A percentile compares a stretch with the other conserved stretches of the same genome.
phyloP scores from a whole-genome alignment of 2,888 invertebrate species.

The Suillia variegata region DNA sequence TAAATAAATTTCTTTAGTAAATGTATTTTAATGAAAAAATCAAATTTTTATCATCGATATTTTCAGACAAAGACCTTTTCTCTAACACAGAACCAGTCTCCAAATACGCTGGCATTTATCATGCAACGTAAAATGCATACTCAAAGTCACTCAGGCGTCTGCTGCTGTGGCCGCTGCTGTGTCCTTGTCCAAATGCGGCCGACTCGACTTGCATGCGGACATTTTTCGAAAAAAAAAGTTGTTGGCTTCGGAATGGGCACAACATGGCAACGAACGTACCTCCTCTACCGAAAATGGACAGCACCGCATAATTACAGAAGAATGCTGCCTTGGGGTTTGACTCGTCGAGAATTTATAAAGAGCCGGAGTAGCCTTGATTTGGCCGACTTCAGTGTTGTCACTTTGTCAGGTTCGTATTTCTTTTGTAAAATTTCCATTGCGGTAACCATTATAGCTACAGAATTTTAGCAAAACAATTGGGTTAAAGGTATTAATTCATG shows the following conservation, averaged over 20 bases:
- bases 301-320: constrained; percentile 20
- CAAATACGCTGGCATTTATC: background rate
- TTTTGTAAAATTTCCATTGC: too few species aligned
- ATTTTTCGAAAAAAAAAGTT: constrained; percentile 4
- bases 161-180: background rate
- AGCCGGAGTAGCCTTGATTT: background rate
- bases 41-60: too few species aligned
- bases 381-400: background rate
- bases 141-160: background rate
- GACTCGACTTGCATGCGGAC: constrained; percentile 14
- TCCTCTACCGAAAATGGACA: constrained; percentile 13
- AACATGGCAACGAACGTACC: constrained; percentile 1
- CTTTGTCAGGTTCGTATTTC: too few species aligned
- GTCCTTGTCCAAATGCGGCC: background rate
- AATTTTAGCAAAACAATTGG: too few species aligned
- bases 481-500: too few species aligned
- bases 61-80: too few species aligned
- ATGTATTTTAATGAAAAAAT: too few species aligned
- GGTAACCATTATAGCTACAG: too few species aligned
- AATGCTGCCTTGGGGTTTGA: constrained; percentile 5
- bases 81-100: background rate
- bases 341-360: background rate
- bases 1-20: too few species aligned
- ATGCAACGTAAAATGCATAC: background rate
- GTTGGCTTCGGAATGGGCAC: background rate